These are phyloP conservation scores for Eonycteris spelaea DNA, from an alignment of 2,113 vertebrate species.

Conservation along the genomic window DNA sequence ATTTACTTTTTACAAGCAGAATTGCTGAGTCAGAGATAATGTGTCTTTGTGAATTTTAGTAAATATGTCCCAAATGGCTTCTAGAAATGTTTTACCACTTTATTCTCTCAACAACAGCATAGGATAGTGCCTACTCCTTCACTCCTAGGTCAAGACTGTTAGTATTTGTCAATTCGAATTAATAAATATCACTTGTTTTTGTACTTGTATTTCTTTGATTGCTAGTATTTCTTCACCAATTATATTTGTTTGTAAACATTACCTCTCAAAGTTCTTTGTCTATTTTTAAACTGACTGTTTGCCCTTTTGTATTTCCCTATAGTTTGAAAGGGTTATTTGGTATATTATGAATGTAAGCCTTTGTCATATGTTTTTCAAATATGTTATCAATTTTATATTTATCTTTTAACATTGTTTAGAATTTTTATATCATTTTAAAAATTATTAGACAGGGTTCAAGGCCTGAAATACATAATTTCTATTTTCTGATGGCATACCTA, in stretches of 20 bases:
- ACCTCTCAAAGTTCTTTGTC: background rate
- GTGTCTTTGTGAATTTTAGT: background rate
- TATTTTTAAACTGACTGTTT: background rate
- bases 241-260: background rate
- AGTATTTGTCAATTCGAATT: background rate
- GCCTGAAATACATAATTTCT: background rate
- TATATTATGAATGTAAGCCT: background rate
- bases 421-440: background rate
- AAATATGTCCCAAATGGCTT: background rate
- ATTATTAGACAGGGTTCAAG: background rate
- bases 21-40: background rate
- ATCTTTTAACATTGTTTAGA: background rate
- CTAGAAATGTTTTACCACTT: background rate
- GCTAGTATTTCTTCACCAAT: background rate
- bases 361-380: background rate
- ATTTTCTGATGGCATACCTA: background rate
- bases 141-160: background rate
- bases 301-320: background rate
- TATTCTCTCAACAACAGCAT: background rate
- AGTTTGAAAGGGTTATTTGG: background rate
- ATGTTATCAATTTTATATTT: background rate
- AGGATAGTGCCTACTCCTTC: background rate
- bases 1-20: background rate
- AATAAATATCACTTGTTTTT: background rate
- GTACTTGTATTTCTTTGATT: background rate